These are phyloP conservation scores for Thryonomys swinderianus DNA, from an alignment of 2,113 vertebrate genomes.

Conservation along the genomic window DNA sequence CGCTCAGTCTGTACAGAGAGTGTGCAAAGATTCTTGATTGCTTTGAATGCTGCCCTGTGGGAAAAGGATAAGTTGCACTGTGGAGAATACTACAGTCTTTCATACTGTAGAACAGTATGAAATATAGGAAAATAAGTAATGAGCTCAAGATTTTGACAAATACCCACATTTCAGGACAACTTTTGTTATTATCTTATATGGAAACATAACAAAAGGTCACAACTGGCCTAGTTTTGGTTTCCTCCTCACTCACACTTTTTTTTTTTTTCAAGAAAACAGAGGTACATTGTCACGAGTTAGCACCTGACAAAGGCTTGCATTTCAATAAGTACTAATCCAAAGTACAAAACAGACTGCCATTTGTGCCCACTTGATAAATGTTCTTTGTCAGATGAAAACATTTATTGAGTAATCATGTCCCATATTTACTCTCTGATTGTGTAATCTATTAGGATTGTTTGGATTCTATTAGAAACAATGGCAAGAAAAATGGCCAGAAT, in stretches of 20 bases:
- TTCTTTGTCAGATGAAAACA: conserved; percentile 43
- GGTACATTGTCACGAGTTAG: background rate
- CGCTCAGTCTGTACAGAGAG: background rate
- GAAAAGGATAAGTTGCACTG: background rate
- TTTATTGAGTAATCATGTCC: background rate
- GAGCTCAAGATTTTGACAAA: background rate
- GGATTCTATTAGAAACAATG: background rate
- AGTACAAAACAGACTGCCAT: background rate
- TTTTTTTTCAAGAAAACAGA: background rate
- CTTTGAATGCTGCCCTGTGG: background rate
- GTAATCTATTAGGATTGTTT: background rate
- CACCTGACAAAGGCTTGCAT: conserved; percentile 1
- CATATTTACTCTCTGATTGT: background rate
- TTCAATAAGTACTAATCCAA: conserved; percentile 9
- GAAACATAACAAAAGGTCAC: background rate
- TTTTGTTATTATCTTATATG: background rate
- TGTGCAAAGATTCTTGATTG: background rate
- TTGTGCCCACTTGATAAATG: conserved; percentile 35
- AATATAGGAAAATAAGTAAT: background rate
- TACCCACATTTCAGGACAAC: conserved; percentile 28
- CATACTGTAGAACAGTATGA: background rate
- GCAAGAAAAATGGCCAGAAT: background rate
- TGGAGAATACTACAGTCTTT: too few relatives aligned
- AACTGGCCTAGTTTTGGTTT: background rate
- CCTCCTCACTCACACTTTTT: background rate